Conservation (phyloP, 92 coral and sea anemone genomes). For the Parazoanthus atlanticus region DNA sequence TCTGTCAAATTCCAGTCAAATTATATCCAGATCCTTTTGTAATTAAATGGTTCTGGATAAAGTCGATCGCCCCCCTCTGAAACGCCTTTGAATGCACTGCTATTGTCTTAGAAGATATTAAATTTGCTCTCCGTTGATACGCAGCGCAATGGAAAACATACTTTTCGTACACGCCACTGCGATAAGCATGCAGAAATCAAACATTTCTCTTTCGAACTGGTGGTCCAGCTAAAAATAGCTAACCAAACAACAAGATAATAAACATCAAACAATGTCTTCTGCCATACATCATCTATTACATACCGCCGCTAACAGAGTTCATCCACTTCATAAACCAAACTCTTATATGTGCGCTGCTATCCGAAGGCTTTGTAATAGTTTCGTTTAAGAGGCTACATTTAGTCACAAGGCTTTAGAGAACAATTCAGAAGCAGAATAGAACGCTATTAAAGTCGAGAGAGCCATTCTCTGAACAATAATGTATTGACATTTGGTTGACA, state of each 20-base stretch:
- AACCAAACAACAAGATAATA: slow-evolving; percentile 55
- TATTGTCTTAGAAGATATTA: slow-evolving; percentile 18
- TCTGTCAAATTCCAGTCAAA: slow-evolving; percentile 44
- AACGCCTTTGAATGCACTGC: slow-evolving; percentile 19
- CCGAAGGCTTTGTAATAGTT: neutral
- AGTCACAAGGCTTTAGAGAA: neutral
- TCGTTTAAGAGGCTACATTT: slow-evolving; percentile 1
- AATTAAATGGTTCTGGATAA: slow-evolving; percentile 37
- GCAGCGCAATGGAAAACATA: neutral
- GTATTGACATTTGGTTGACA: slow-evolving; percentile 35
- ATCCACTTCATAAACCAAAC: slow-evolving; percentile 9
- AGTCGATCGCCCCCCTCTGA: slow-evolving; percentile 36
- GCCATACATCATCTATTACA: slow-evolving; percentile 44
- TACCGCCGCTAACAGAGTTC: slow-evolving; percentile 31
- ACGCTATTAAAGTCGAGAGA: neutral
- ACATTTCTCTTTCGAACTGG: slow-evolving; percentile 38
- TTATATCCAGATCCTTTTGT: slow-evolving; percentile 40
- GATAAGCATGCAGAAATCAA: slow-evolving; percentile 32
- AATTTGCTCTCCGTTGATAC: slow-evolving; percentile 1
- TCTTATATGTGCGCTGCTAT: neutral
- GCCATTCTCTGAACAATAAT: slow-evolving; percentile 19
- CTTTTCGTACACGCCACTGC: slow-evolving; percentile 9
- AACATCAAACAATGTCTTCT: slow-evolving; percentile 63
- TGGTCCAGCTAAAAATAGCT: slow-evolving; percentile 67
- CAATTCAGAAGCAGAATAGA: neutral